Evolutionary conservation across 2,113 vertebrate genomes (phyloP).

Genomic region (Orycteropus afer): DNA sequence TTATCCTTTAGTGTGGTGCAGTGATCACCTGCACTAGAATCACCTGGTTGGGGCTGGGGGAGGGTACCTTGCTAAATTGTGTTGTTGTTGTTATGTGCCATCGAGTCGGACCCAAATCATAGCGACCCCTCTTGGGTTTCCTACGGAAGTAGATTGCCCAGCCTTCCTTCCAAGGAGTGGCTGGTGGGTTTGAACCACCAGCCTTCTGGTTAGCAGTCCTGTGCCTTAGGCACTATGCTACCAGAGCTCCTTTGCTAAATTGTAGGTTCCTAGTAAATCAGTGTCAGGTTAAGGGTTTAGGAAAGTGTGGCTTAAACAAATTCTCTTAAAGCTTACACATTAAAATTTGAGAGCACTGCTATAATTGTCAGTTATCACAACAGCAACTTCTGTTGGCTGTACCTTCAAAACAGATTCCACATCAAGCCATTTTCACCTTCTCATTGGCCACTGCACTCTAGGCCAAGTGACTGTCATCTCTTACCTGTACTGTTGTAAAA

Average conservation of each 20-base stretch:
- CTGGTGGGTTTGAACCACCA: too few relatives aligned
- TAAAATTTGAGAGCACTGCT: neutral
- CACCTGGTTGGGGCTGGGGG: neutral
- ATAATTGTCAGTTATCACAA: neutral
- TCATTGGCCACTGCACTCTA: neutral
- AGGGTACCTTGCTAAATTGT: neutral
- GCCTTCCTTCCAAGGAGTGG: too few relatives aligned
- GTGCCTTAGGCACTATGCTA: too few relatives aligned
- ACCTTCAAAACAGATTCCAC: neutral
- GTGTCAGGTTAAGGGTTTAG: neutral
- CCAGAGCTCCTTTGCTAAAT: slow-evolving; percentile 33
- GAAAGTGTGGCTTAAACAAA: slow-evolving; percentile 10
- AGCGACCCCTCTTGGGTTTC: too few relatives aligned
- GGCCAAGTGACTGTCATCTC: neutral
- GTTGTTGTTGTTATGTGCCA: too few relatives aligned
- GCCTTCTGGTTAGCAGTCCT: too few relatives aligned
- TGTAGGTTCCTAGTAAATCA: neutral
- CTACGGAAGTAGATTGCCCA: too few relatives aligned
- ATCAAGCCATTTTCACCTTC: neutral
- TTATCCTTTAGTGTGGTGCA: neutral
- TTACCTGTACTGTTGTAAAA: neutral
- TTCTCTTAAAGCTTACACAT: neutral
- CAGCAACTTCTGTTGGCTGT: neutral
- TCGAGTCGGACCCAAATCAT: too few relatives aligned
- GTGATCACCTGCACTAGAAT: neutral